A percentile compares a stretch with the other conserved stretches of the same genome.
phyloP scores from a whole-genome alignment of 2,797 vertebrate genomes.

The Heterohyrax brucei region DNA sequence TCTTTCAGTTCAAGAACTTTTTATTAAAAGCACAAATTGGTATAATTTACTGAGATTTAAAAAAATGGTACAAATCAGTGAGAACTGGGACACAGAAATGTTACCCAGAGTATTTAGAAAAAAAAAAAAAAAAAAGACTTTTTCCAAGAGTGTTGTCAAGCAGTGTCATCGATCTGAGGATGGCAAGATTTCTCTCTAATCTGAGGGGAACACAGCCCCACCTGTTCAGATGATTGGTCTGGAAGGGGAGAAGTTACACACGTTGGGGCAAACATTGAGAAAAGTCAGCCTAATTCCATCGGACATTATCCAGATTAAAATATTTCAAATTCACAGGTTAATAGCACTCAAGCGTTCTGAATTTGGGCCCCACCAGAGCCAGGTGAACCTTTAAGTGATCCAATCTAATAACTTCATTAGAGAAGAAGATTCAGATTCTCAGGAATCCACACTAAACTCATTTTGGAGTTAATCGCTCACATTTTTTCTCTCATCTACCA shows the following conservation, averaged over 20 bases:
- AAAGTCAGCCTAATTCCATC: conserved; percentile 87
- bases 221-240: conserved; percentile 46
- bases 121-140: not conserved
- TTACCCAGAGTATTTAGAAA: conserved; percentile 59
- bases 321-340: conserved; percentile 87
- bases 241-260: conserved; percentile 50
- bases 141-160: not conserved
- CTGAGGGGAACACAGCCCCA: conserved; percentile 7
- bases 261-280: conserved; percentile 80
- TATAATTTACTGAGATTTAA: not conserved
- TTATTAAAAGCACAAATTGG: not conserved
- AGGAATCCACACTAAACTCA: conserved; percentile 72
- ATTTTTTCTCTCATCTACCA: conserved; percentile 82
- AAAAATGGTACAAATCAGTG: conserved; percentile 30
- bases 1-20: not conserved
- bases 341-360: conserved; percentile 77
- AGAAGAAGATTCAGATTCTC: not conserved
- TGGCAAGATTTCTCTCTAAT: not conserved
- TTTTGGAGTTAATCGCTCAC: conserved; percentile 80
- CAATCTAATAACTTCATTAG: conserved; percentile 82
- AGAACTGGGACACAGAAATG: not conserved
- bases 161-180: not conserved
- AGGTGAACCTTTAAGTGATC: conserved; percentile 79
- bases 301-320: conserved; percentile 87
- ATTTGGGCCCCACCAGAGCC: conserved; percentile 76